These are phyloP conservation scores for Neomorphus geoffroyi DNA, from an alignment of 2,797 vertebrate species.

Conservation along the genomic window DNA sequence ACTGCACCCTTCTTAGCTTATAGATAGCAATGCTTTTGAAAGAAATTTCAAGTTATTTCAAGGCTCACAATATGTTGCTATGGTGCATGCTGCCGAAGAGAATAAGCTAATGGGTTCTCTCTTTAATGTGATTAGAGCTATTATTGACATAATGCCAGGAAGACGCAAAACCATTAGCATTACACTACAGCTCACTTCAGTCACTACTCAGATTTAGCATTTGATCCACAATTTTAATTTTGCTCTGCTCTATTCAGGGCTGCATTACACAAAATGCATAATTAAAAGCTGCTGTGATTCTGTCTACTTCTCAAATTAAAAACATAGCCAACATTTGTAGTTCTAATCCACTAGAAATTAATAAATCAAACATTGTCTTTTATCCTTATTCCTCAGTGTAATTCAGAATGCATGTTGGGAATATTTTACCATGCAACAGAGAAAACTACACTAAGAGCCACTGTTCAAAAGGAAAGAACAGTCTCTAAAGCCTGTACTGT, in stretches of 20 bases:
- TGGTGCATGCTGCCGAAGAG: conserved; percentile 82
- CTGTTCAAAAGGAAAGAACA: conserved; percentile 30
- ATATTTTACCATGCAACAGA: conserved; percentile 65
- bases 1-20: conserved; percentile 34
- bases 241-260: conserved; percentile 79
- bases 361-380: conserved; percentile 82
- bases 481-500: conserved; percentile 9
- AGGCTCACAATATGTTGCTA: conserved; percentile 80
- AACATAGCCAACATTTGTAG: conserved; percentile 83
- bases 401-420: conserved; percentile 71
- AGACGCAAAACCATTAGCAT: conserved; percentile 97
- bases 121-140: conserved; percentile 99
- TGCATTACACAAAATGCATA: conserved; percentile 82
- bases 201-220: conserved; percentile 82
- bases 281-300: conserved; percentile 84
- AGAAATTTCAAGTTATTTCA: conserved; percentile 74
- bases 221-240: conserved; percentile 86
- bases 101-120: conserved; percentile 98
- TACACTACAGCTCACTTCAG: conserved; percentile 83
- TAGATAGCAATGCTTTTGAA: conserved; percentile 37
- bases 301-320: conserved; percentile 83
- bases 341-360: conserved; percentile 82
- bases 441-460: conserved; percentile 29
- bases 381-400: conserved; percentile 74
- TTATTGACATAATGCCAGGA: conserved; percentile 99